Evolutionary conservation across 2,888 invertebrate genomes (phyloP).

Genomic region (Rhimphoctona megacephalus): DNA sequence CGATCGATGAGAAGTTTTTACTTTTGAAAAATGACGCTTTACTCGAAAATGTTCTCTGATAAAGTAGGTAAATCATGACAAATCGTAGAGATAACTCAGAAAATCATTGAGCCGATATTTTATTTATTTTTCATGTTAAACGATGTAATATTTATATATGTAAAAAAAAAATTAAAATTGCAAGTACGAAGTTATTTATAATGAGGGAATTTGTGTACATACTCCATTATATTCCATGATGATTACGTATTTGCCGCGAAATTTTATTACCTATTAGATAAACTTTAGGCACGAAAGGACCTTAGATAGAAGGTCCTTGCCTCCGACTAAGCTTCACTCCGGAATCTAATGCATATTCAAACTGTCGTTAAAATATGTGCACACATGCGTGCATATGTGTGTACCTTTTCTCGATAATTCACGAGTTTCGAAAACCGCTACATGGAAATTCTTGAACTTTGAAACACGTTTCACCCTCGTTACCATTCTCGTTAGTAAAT

Average conservation of each 20-base stretch:
- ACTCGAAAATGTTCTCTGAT: too few species aligned
- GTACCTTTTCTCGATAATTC: constrained; percentile 39
- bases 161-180: background rate
- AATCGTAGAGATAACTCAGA: background rate
- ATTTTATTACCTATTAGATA: background rate
- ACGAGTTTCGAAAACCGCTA: constrained; percentile 12
- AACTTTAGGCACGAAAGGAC: background rate
- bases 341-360: constrained; percentile 8
- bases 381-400: background rate
- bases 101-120: background rate
- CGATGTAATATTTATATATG: background rate
- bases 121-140: background rate
- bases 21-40: background rate
- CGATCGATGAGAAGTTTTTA: background rate
- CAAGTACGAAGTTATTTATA: background rate
- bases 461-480: constrained; percentile 25
- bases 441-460: constrained; percentile 19
- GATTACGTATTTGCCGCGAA: background rate
- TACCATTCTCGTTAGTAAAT: constrained; percentile 26
- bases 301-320: background rate
- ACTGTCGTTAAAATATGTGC: constrained; percentile 4
- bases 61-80: background rate
- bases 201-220: background rate
- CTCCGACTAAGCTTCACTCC: background rate
- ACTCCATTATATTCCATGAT: background rate